Base-by-base conservation (phyloP, 2,888 invertebrate genomes). In the Uloborus plumipes region DNA sequence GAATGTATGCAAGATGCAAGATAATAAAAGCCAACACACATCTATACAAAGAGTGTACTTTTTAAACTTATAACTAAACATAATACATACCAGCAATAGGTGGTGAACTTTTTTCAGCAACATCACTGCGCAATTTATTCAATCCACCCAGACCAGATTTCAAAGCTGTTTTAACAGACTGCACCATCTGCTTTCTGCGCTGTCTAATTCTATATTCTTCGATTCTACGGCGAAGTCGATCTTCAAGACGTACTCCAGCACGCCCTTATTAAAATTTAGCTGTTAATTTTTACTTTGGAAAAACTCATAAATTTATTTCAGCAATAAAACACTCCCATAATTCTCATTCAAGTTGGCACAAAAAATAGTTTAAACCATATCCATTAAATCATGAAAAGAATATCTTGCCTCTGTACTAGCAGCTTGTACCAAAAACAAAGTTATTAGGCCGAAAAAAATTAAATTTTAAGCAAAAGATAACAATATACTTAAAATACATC, bases 161-260 rank as follows among this genome's bases (percentile, higher is more conserved):
- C 76, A 78, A 75, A n/a, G 78, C 74, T 39, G 39, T 39, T 58
- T 84, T 91, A 51, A 70, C 75, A 31, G 72, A 81, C 61, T 74
- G 81, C 15, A 84, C 22, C 84, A 77, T 81, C 62, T 78, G 83
- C 53, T 70, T 80, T 55, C 85, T 20, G 71, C 86, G 86, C 64
- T 86, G 85, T 47, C 86, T 84, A 70, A 87, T 85, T 31, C 86
- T 85, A 72, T 92, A 89, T 85, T 92, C 92, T 85, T 92, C 92
- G 61, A 92, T 88, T 39, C 91, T 89, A 6, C 82, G 70, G 86
- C 91, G 91, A 59, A 92, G 88, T 87, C 92, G 92, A 87, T 92
- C 92, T 86, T 92, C 91, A 70, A 92, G 88, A 86, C 91, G 91
- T 13, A 90, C 90, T 67, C 91, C 90, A 84, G 91, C 91, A 74